These are phyloP conservation scores for Cynodonichthys magdalenae DNA, from an alignment of 2,797 vertebrate species.

Conservation along the genomic window DNA sequence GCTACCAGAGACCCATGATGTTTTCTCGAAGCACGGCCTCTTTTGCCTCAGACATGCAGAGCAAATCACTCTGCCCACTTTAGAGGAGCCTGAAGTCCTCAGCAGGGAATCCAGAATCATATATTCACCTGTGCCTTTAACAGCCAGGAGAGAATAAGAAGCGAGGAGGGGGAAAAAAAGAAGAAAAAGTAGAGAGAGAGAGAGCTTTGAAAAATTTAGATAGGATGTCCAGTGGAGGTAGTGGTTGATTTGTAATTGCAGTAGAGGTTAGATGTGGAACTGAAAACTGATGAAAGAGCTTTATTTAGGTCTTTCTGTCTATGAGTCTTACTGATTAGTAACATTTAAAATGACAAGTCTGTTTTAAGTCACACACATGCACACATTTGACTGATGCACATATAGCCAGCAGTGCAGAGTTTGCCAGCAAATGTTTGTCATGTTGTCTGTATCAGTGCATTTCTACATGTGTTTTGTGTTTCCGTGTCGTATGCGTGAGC, in stretches of 20 bases:
- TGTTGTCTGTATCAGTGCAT: constrained; percentile 77
- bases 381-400: constrained; percentile 21
- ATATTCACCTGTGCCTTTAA: constrained; percentile 49
- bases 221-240: constrained; percentile 44
- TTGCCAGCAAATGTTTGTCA: constrained; percentile 71
- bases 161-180: neutral
- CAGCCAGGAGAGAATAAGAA: constrained; percentile 26
- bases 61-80: constrained; percentile 24
- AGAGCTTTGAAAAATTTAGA: constrained; percentile 44
- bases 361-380: constrained; percentile 16
- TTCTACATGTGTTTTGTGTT: constrained; percentile 78
- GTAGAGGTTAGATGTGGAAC: constrained; percentile 27
- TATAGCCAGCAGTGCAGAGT: constrained; percentile 48
- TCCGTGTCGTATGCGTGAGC: constrained; percentile 45
- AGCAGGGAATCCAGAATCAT: constrained; percentile 45
- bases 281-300: constrained; percentile 7
- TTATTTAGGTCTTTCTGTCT: constrained; percentile 45
- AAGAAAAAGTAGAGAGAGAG: constrained; percentile 20
- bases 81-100: constrained; percentile 34
- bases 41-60: constrained; percentile 28
- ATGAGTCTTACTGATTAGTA: constrained; percentile 35
- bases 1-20: constrained; percentile 25
- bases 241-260: constrained; percentile 52
- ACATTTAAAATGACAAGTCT: constrained; percentile 1
- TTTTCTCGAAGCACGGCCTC: constrained; percentile 28